A percentile compares a stretch with the other conserved stretches of the same genome.
Evolutionary conservation across 2,113 vertebrate genomes (phyloP).

Genomic region (Phalacrocorax carbo): DNA sequence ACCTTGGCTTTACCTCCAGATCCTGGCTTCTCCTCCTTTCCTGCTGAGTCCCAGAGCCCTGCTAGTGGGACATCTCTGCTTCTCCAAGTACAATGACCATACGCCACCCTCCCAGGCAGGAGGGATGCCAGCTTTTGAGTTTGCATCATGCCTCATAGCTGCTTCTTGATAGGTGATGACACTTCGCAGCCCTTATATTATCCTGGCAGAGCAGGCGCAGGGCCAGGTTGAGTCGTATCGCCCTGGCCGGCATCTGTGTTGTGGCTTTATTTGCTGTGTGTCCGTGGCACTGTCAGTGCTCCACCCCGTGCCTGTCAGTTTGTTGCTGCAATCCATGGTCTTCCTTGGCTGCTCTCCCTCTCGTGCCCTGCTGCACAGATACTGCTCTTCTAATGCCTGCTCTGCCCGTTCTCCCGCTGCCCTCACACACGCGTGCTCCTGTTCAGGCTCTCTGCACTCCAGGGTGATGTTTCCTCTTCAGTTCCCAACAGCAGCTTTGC

Average conservation of each 20-base stretch:
- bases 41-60: not conserved
- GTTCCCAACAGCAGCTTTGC: not conserved
- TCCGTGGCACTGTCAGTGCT: not conserved
- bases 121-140: not conserved
- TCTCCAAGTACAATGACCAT: not conserved
- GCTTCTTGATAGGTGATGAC: not conserved
- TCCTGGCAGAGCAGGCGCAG: not conserved
- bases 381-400: not conserved
- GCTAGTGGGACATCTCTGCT: not conserved
- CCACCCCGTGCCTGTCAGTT: not conserved
- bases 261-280: not conserved
- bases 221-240: not conserved
- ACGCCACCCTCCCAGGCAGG: accelerated
- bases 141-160: not conserved
- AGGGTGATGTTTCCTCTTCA: accelerated
- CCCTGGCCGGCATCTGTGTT: not conserved
- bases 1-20: not conserved
- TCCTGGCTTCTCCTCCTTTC: not conserved
- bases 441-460: accelerated
- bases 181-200: not conserved
- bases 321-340: not conserved
- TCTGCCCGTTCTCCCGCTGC: not conserved
- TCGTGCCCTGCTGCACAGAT: not conserved
- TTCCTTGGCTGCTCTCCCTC: not conserved
- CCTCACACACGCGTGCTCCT: accelerated